Base-by-base conservation (phyloP, 2,113 vertebrate genomes). In the Channa maculata region DNA sequence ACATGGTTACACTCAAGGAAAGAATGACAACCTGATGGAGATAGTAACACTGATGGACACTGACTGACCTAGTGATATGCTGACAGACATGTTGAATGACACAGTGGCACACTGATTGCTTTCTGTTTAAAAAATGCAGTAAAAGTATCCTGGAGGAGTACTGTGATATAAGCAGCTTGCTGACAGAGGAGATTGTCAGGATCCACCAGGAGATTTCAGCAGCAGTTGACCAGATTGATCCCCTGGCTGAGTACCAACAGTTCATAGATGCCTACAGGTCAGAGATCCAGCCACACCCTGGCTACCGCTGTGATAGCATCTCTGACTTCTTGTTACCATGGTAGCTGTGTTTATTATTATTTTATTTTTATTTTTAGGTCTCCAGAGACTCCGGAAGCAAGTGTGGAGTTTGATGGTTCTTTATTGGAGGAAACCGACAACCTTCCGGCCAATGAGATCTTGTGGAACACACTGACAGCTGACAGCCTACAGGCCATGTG, bases 401-500 rank as follows among this genome's bases (percentile, higher is more conserved):
- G 88, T 76, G 96, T 98, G 86, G 96, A 97, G 65, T 98, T 99
- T 84, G 97, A 99, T 75, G 85, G 91, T 0, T 95, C 96, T 11
- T 90, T 99, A 59, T 80, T 97, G 87, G 97, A 99, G 84, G 97
- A 99, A 88, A 97, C 95, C 0, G 98, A 99, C 91, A 97, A 95
- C 80, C 94, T 98, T 79, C 95, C 97, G 63, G 96, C 95, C 79
- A 97, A 98, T 90, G 96, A 99, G 71, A 98, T 99, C 67, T 95
- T 97, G 88, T 99, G 98, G 98, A 99, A 98, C 93, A 99, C 96
- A 64, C 94, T 99, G 90, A 99, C 97, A 2, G 96, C 96, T 46
- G 97, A 98, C 81, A 96, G 92, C 92, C 95, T 99, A 74, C 96
- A 97, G 93, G 86, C 91, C 75, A 96, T 92, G 97, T 99, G 93